Evolutionary conservation across 2,113 vertebrate species (phyloP).

Genomic region (Accipiter cooperii): DNA sequence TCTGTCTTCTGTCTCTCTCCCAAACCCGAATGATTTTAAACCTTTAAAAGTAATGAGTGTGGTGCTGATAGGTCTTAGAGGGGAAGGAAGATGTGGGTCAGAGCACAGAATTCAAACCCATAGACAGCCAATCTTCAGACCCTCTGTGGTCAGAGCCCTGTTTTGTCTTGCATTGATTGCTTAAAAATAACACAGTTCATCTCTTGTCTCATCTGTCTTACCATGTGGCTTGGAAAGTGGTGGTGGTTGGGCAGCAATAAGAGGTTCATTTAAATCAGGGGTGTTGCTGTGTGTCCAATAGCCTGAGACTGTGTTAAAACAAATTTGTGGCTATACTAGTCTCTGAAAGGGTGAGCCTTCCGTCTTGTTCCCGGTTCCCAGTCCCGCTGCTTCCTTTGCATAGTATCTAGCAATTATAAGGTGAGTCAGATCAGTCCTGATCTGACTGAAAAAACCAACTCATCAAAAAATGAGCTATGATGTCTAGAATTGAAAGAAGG

Average conservation of each 20-base stretch:
- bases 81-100: background rate
- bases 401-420: constrained; percentile 32
- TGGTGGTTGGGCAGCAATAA: background rate
- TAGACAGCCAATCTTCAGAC: background rate
- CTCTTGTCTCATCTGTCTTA: background rate
- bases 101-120: background rate
- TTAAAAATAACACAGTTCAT: background rate
- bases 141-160: background rate
- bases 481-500: background rate
- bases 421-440: constrained; percentile 29
- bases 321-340: background rate
- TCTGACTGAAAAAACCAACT: constrained; percentile 9
- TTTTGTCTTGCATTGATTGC: background rate
- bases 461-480: constrained; percentile 23
- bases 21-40: background rate
- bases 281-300: background rate
- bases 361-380: background rate
- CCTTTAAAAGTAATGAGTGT: background rate
- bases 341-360: background rate
- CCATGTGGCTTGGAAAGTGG: background rate
- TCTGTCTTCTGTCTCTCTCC: background rate
- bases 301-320: background rate
- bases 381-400: constrained; percentile 1
- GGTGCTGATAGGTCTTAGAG: background rate
- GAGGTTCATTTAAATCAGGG: background rate